Conservation (phyloP, 2,888 invertebrate species). For the Agapetus fuscipes region DNA sequence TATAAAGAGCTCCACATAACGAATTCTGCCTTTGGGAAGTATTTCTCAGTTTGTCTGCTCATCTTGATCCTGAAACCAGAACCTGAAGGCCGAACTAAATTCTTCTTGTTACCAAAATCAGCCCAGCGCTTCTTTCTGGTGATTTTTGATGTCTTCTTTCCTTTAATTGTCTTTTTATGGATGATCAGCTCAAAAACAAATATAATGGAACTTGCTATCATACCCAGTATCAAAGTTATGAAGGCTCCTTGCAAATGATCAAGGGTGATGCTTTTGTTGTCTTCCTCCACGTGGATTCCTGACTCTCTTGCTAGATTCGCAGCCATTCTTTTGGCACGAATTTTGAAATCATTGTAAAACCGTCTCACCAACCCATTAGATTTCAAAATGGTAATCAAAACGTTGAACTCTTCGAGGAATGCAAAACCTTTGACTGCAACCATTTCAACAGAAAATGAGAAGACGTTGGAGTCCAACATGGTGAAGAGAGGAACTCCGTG, state of each 20-base stretch:
- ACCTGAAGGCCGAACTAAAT: no score
- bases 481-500: conserved; percentile 23
- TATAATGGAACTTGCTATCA: conserved; percentile 6
- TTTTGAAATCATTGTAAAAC: conserved; percentile 23
- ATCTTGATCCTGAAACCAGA: neutral
- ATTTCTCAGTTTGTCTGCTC: neutral
- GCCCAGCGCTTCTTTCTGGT: neutral
- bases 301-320: conserved; percentile 10
- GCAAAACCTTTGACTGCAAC: conserved; percentile 29
- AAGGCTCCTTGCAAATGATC: conserved; percentile 20
- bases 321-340: conserved; percentile 9
- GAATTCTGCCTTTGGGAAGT: conserved; percentile 2
- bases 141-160: no score
- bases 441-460: conserved; percentile 28
- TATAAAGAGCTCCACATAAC: conserved; percentile 5
- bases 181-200: conserved; percentile 16
- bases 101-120: no score
- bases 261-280: conserved; percentile 10
- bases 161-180: conserved; percentile 2
- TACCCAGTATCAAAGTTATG: conserved; percentile 15
- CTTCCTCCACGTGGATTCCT: conserved; percentile 8
- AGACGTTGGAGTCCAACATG: conserved; percentile 25
- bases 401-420: conserved; percentile 24
- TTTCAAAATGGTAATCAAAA: conserved; percentile 24
- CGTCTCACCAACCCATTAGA: conserved; percentile 25